Evolutionary conservation across 2,888 invertebrate species (phyloP).

Genomic region (Drosophila siamana): DNA sequence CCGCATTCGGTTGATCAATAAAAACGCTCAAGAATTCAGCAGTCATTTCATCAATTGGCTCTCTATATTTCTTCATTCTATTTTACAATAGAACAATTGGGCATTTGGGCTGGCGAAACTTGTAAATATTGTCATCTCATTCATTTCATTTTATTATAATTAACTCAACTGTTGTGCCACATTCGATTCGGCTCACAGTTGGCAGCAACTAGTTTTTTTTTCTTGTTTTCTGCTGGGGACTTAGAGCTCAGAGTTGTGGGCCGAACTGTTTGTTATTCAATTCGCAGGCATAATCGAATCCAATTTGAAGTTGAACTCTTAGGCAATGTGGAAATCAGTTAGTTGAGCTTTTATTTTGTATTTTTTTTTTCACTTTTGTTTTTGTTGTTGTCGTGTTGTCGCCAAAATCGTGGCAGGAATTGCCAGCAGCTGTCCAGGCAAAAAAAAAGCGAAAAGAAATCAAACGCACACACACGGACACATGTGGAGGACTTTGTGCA

Average conservation of each 20-base stretch:
- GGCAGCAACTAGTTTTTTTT: not conserved
- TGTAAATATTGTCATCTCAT: conserved; percentile 1
- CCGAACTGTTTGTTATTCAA: conserved; percentile 45
- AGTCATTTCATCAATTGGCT: too few relatives aligned
- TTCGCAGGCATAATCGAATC: conserved; percentile 44
- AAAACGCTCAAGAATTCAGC: too few relatives aligned
- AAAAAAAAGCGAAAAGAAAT: conserved; percentile 15
- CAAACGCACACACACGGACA: conserved; percentile 17
- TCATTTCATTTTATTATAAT: not conserved
- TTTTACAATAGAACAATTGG: not conserved
- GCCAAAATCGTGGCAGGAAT: conserved; percentile 25
- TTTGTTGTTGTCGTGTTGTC: conserved; percentile 11
- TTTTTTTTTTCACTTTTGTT: not conserved
- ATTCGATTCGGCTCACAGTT: not conserved
- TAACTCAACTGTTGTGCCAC: conserved; percentile 7
- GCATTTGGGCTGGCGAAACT: not conserved
- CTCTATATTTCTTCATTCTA: not conserved
- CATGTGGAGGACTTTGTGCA: conserved; percentile 9
- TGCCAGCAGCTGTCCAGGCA: conserved; percentile 48
- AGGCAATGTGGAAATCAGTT: conserved; percentile 39
- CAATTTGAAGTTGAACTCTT: conserved; percentile 34
- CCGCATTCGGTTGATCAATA: too few relatives aligned
- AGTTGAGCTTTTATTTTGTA: conserved; percentile 9
- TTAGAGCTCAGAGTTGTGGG: not conserved
- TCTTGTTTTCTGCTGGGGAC: not conserved